Evolutionary conservation across 2,888 invertebrate species (phyloP).

Genomic region (Latrodectus elegans): DNA sequence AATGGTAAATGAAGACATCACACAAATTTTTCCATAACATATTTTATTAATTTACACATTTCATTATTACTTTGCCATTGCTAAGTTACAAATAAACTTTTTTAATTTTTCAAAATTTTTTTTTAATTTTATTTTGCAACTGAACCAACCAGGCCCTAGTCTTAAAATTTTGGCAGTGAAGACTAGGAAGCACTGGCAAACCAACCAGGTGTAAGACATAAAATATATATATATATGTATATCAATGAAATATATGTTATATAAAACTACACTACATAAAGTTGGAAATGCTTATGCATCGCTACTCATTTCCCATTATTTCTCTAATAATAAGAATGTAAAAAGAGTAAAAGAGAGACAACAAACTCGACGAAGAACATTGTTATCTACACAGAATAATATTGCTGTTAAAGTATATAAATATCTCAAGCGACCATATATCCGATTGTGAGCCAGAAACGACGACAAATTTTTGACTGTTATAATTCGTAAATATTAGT

Average conservation of each 20-base stretch:
- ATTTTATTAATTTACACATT: conserved; percentile 65
- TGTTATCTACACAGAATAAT: conserved; percentile 59
- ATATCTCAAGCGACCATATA: not conserved
- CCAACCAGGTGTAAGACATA: conserved; percentile 68
- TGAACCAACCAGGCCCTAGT: conserved; percentile 64
- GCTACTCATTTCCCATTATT: conserved; percentile 43
- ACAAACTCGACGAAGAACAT: conserved; percentile 26
- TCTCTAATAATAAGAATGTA: conserved; percentile 46
- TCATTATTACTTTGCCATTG: conserved; percentile 66
- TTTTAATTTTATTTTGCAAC: conserved; percentile 47
- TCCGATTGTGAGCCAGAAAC: too few relatives aligned
- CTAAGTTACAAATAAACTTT: conserved; percentile 67
- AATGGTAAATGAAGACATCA: too few relatives aligned
- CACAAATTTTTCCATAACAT: conserved; percentile 52
- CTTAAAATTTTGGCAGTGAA: conserved; percentile 69
- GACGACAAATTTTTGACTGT: too few relatives aligned
- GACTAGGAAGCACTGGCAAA: conserved; percentile 40
- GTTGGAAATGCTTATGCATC: conserved; percentile 36
- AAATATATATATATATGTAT: conserved; percentile 60
- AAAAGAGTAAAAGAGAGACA: conserved; percentile 56
- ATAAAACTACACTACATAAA: conserved; percentile 69
- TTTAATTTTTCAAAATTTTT: conserved; percentile 18
- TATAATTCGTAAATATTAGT: too few relatives aligned
- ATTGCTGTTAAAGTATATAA: not conserved
- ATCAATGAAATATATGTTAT: conserved; percentile 68